phyloP scores from a whole-genome alignment of 1,140 invertebrate species.

The Ladona fulva region DNA sequence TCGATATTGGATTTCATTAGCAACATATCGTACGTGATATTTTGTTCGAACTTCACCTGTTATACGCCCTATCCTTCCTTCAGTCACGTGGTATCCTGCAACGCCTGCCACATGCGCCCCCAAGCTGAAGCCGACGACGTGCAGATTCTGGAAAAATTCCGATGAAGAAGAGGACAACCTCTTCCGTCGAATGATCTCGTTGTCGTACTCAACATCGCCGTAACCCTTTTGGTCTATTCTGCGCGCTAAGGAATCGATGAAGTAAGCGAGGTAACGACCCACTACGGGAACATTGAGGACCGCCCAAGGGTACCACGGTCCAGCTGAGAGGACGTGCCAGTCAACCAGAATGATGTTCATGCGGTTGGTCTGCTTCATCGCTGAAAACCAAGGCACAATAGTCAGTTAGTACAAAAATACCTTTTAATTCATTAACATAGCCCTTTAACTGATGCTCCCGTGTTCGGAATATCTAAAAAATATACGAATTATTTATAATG shows the following conservation, averaged over 20 bases:
- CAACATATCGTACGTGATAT: too few species aligned
- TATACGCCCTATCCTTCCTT: not conserved
- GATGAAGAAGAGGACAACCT: not conserved
- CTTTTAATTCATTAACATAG: too few species aligned
- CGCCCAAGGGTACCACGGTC: constrained; percentile 41
- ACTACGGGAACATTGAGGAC: constrained; percentile 37
- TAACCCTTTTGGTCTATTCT: not conserved
- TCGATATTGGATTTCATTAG: too few species aligned
- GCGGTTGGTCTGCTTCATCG: not conserved
- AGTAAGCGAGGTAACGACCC: constrained; percentile 30
- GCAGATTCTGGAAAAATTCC: not conserved
- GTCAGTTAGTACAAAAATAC: too few species aligned
- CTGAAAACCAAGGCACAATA: too few species aligned
- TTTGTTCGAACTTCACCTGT: not conserved
- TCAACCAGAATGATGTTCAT: constrained; percentile 53
- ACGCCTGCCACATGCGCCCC: not conserved
- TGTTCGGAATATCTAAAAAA: too few species aligned
- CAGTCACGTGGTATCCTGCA: not conserved
- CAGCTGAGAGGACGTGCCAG: constrained; percentile 47
- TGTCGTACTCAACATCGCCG: not conserved
- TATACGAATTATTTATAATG: too few species aligned
- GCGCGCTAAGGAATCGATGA: constrained; percentile 29
- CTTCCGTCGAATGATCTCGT: too few species aligned
- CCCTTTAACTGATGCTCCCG: too few species aligned
- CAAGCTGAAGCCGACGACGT: not conserved